A percentile compares a stretch with the other conserved stretches of the same genome.
Conservation (phyloP, 2,888 invertebrate species). For the Lithophane leautieri region DNA sequence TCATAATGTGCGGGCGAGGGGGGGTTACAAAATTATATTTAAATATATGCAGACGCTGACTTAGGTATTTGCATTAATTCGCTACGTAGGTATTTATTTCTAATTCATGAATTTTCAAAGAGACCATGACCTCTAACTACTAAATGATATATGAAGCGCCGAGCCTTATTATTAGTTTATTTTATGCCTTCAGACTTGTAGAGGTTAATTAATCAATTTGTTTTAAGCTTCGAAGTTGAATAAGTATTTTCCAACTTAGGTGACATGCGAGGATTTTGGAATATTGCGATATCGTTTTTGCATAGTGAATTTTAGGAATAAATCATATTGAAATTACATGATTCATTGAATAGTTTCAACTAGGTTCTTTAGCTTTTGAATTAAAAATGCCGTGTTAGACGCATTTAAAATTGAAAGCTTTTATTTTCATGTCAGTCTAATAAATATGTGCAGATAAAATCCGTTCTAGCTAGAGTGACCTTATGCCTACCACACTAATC, state of each 20-base stretch:
- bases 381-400: background rate
- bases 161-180: constrained; percentile 17
- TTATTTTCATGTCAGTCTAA: background rate
- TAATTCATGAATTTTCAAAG: constrained; percentile 51
- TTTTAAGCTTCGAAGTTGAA: constrained; percentile 39
- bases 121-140: constrained; percentile 31
- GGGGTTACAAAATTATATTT: constrained; percentile 52
- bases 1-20: background rate
- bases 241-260: constrained; percentile 19
- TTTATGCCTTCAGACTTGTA: constrained; percentile 35
- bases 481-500: background rate
- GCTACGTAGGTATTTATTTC: constrained; percentile 32
- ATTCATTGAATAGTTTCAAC: background rate
- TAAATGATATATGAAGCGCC: constrained; percentile 49
- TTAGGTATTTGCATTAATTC: constrained; percentile 43
- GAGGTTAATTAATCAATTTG: constrained; percentile 57
- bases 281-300: constrained; percentile 15
- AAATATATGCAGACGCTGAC: constrained; percentile 49
- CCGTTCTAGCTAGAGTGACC: background rate
- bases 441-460: background rate
- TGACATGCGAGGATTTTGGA: constrained; percentile 21
- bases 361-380: background rate
- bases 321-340: background rate
- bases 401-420: background rate
- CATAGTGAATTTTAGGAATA: constrained; percentile 10